Evolutionary conservation across 1,140 invertebrate genomes (phyloP), one percentile per base, ranked within the genome.

Genomic region (Ganaspis sp.): DNA sequence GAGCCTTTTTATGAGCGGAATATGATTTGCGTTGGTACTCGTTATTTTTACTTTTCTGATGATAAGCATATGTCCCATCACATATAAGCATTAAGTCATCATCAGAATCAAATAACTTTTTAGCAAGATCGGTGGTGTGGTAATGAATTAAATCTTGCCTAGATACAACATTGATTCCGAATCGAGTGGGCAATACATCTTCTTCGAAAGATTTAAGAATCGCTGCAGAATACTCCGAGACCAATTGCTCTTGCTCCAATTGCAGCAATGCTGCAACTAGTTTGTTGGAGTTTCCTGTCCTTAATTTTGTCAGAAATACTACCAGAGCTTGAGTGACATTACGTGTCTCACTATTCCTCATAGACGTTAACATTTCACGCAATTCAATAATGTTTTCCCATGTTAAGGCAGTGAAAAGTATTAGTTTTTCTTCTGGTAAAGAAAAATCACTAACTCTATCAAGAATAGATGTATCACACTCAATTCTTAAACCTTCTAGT

Each of bases 1-100:
- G 40, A 45, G n/a, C 40, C 40, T 45, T 45, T 45, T 45, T 45
- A 15, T 45, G 5, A 70, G 69, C 75, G 6, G 77, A 78, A 71
- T 81, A 82, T 26, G 80, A 77, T 74, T 79, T 79, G 64, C 73
- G 26, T 45, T 45, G 40, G 40, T 45, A 80, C 74, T 73, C 37
- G 69, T 80, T 82, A 75, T 76, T 84, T 21, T 17, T 26, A 73
- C 75, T 82, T 75, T 84, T 84, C 78, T 84, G 74, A 77, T 84
- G 74, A 21, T 70, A 45, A 21, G 69, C 54, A 77, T 83, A 74
- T 37, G 77, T 83, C 64, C 77, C 74, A 73, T 81, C 69, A 69
- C 75, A 81, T 74, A 83, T 75, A 9, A 83, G 17, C 49, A 74
- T 73, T 26, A 79, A 37, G 21, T 82, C 29, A 29, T 80, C 70